Evolutionary conservation across 2,888 invertebrate genomes (phyloP), one percentile per base, ranked within the genome.

Genomic region (Drosophila hamatofila): DNA sequence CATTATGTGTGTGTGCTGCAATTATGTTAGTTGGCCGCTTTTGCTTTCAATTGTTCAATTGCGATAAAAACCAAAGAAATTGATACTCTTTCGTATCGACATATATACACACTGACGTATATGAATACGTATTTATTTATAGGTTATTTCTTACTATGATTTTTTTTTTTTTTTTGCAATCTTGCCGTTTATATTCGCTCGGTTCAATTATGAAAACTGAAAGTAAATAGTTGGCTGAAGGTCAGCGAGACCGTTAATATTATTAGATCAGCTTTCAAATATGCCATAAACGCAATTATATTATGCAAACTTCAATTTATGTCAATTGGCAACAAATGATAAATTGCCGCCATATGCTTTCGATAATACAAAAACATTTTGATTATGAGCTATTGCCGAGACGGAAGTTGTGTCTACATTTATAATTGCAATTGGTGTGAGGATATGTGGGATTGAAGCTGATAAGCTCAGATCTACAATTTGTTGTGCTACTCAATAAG

Each of bases 1-100:
- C 55, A 21, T 39, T 37, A 42, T 54, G 55, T 63, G 55, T 63
- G 61, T 78, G 66, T 54, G 74, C 70, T 78, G 85, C 88, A 89
- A 89, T 85, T 89, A 89, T 88, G 84, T 83, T 84, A 84, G 89
- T 87, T 87, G 89, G 76, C 69, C 88, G 88, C 77, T 89, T 84
- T 86, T 87, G 84, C 88, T 87, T 86, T 88, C 88, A 85, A 86
- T 88, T 89, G 80, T 71, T 75, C 71, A 72, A 78, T 66, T 68
- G 81, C 62, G 59, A 68, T 76, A 81, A 84, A 87, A 89, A 76
- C 71, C 77, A 81, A 78, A 81, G 90, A 81, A 89, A 88, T 84
- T 84, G 88, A 89, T 90, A 84, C 81, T 74, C 74, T 80, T 48
- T 67, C 39, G 46, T 33, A 54, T 65, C 72, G 66, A 54, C 59